A percentile compares a stretch with the other conserved stretches of the same genome.
Conservation (phyloP, 2,888 invertebrate genomes). For the Coleophora deauratella region DNA sequence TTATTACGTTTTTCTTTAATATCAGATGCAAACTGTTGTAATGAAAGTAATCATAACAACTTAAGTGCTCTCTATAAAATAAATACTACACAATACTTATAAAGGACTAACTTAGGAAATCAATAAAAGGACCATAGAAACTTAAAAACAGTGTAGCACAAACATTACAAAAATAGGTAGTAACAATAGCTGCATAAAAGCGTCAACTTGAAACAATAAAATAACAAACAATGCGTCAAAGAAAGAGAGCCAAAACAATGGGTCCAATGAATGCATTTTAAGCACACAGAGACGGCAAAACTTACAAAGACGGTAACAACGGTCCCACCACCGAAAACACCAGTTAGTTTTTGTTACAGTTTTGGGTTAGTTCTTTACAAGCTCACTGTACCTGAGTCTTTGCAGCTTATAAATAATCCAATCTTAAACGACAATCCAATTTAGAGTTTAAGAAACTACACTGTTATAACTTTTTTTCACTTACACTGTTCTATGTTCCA, state of each 20-base stretch:
- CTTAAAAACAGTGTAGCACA: slow-evolving; percentile 20
- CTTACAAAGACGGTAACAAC: neutral
- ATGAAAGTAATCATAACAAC: too few species aligned
- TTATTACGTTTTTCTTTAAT: too few species aligned
- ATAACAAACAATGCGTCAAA: slow-evolving; percentile 14
- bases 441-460: slow-evolving; percentile 9
- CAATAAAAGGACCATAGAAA: slow-evolving; percentile 10
- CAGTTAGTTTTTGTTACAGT: slow-evolving; percentile 20
- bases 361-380: slow-evolving; percentile 21
- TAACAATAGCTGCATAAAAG: slow-evolving; percentile 25
- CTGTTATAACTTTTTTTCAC: slow-evolving; percentile 8
- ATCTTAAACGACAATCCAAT: slow-evolving; percentile 21
- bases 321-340: slow-evolving; percentile 11
- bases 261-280: slow-evolving; percentile 18
- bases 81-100: too few species aligned
- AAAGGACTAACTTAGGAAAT: too few species aligned
- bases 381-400: slow-evolving; percentile 24
- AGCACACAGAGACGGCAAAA: slow-evolving; percentile 24
- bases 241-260: slow-evolving; percentile 39
- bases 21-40: too few species aligned
- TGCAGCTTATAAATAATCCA: slow-evolving; percentile 12
- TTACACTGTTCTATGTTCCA: slow-evolving; percentile 17
- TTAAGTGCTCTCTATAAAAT: too few species aligned
- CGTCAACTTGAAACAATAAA: slow-evolving; percentile 31
- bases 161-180: slow-evolving; percentile 16